These are phyloP conservation scores for Melanostoma scalare DNA, from an alignment of 2,888 invertebrate genomes.

Conservation along the genomic window DNA sequence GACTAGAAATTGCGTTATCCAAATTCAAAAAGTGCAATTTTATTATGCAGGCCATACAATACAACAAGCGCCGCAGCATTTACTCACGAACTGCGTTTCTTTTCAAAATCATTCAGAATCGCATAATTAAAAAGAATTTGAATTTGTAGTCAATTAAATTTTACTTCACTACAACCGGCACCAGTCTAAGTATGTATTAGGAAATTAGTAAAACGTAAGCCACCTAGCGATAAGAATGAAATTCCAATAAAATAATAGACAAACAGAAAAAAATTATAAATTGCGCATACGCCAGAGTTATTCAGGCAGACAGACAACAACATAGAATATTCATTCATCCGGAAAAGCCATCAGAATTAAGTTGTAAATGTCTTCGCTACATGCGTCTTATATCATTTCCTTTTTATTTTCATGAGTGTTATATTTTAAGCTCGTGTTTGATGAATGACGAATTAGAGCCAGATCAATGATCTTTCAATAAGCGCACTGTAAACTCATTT, in stretches of 20 bases:
- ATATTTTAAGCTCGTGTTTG: conserved; percentile 11
- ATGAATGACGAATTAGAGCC: conserved; percentile 12
- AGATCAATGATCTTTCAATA: conserved; percentile 31
- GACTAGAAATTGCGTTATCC: conserved; percentile 8
- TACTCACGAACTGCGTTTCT: conserved; percentile 18
- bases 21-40: conserved; percentile 18
- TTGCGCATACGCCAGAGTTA: conserved; percentile 44
- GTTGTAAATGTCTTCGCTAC: conserved; percentile 5
- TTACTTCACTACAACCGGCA: neutral
- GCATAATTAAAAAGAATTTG: neutral
- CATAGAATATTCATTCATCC: conserved; percentile 49
- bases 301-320: conserved; percentile 36
- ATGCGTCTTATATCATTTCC: conserved; percentile 28
- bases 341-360: conserved; percentile 29
- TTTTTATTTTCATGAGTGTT: neutral
- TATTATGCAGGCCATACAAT: neutral
- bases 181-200: neutral
- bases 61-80: conserved; percentile 4
- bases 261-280: conserved; percentile 20
- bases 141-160: neutral
- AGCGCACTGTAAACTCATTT: neutral
- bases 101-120: neutral
- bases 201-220: conserved; percentile 1
- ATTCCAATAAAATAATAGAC: neutral
- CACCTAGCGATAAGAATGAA: neutral